Conservation (phyloP, 1,140 invertebrate species). For the Hesperophylax magnus region DNA sequence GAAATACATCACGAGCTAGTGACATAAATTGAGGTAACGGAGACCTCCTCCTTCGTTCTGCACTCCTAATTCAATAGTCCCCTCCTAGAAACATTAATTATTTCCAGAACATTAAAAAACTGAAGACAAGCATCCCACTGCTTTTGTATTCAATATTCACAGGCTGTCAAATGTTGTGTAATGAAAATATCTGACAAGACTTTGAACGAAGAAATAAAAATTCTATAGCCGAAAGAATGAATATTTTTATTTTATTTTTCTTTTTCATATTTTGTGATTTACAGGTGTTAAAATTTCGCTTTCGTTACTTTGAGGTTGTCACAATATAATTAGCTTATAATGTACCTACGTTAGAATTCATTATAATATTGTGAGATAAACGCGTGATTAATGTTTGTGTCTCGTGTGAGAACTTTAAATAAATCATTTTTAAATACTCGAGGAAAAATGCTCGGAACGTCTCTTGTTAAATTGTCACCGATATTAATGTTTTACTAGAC, state of each 20-base stretch:
- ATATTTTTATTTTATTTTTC: not conserved
- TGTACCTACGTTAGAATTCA: not conserved
- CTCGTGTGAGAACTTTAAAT: not conserved
- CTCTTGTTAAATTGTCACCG: constrained; percentile 21
- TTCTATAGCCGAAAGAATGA: not conserved
- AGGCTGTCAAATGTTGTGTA: constrained; percentile 40
- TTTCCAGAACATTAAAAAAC: constrained; percentile 56
- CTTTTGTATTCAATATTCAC: constrained; percentile 44
- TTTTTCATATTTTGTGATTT: constrained; percentile 12
- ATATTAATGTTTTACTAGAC: constrained; percentile 12
- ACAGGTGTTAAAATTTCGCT: constrained; percentile 30
- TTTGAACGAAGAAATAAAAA: constrained; percentile 7
- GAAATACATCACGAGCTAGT: constrained; percentile 55
- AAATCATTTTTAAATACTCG: not conserved
- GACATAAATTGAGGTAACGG: constrained; percentile 57
- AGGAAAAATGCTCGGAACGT: not conserved
- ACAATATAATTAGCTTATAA: constrained; percentile 29
- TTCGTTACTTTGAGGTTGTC: constrained; percentile 23
- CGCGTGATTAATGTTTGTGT: constrained; percentile 25
- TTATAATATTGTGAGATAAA: constrained; percentile 6
- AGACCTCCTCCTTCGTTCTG: constrained; percentile 49
- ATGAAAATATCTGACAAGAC: constrained; percentile 10
- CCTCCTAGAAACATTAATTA: constrained; percentile 56
- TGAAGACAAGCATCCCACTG: constrained; percentile 52
- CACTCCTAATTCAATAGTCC: constrained; percentile 58